Evolutionary conservation across 2,797 vertebrate species (phyloP).

Genomic region (Takifugu ocellatus): DNA sequence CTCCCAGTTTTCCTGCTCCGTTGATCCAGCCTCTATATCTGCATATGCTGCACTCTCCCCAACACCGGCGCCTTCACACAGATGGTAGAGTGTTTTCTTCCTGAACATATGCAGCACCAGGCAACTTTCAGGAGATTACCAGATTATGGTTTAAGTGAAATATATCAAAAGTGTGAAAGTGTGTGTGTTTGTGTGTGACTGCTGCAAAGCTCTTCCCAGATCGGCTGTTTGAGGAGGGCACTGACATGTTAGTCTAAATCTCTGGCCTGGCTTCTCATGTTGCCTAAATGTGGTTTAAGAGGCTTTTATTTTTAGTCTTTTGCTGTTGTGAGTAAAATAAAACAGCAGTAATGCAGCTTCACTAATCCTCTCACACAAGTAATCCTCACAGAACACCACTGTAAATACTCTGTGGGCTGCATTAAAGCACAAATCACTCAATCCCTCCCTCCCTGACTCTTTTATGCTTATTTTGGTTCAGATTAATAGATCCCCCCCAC

Average conservation of each 20-base stretch:
- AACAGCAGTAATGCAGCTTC: constrained; percentile 76
- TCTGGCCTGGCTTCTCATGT: constrained; percentile 55
- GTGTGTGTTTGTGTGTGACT: constrained; percentile 28
- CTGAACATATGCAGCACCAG: constrained; percentile 59
- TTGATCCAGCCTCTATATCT: constrained; percentile 60
- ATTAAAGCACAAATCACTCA: constrained; percentile 72
- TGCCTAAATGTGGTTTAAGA: constrained; percentile 72
- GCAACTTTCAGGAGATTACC: constrained; percentile 71
- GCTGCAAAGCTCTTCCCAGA: constrained; percentile 10
- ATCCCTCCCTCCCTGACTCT: constrained; percentile 59
- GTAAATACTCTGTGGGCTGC: constrained; percentile 73
- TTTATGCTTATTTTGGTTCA: constrained; percentile 65
- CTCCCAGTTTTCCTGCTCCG: constrained; percentile 53
- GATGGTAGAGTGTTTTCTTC: constrained; percentile 53
- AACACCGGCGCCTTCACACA: constrained; percentile 61
- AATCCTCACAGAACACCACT: constrained; percentile 75
- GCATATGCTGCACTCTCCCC: constrained; percentile 64
- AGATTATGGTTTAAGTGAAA: constrained; percentile 65
- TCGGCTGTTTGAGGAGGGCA: constrained; percentile 39
- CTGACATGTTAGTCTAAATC: constrained; percentile 52
- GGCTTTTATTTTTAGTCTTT: constrained; percentile 75
- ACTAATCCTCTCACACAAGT: constrained; percentile 77
- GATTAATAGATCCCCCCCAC: constrained; percentile 57
- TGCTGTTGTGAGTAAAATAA: constrained; percentile 78
- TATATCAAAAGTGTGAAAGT: constrained; percentile 32